Conservation (phyloP, 1,140 invertebrate species). For the Luehdorfia chinensis region DNA sequence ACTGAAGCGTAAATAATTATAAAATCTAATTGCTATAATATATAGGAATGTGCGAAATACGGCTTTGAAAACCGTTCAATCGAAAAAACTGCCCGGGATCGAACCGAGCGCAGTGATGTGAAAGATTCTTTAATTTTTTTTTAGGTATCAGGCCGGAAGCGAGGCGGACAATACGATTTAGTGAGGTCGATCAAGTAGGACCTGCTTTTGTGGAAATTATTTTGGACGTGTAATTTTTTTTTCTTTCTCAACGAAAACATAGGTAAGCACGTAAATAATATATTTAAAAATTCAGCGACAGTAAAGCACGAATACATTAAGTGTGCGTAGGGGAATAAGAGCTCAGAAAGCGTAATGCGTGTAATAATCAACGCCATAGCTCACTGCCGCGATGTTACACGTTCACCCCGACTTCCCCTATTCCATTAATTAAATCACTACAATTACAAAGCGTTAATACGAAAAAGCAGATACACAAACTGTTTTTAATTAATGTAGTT, state of each 20-base stretch:
- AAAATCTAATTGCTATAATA: no score
- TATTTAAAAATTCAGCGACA: slow-evolving; percentile 38
- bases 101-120: slow-evolving; percentile 39
- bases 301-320: slow-evolving; percentile 25
- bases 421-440: slow-evolving; percentile 58
- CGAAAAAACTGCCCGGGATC: neutral
- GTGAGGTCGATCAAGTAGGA: neutral
- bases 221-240: no score
- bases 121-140: slow-evolving; percentile 44
- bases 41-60: no score
- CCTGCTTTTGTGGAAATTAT: no score
- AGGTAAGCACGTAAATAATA: slow-evolving; percentile 2
- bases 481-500: slow-evolving; percentile 13
- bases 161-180: slow-evolving; percentile 40
- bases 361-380: slow-evolving; percentile 58
- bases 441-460: slow-evolving; percentile 42
- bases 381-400: slow-evolving; percentile 39
- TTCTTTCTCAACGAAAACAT: no score
- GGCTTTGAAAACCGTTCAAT: neutral
- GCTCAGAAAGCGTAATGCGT: slow-evolving; percentile 50
- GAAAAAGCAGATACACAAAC: slow-evolving; percentile 16
- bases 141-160: slow-evolving; percentile 41
- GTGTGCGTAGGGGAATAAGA: slow-evolving; percentile 32
- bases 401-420: slow-evolving; percentile 36
- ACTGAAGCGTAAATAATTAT: no score